Conservation (phyloP, 2,888 invertebrate genomes). For the Cryptocheilus praepositus region DNA sequence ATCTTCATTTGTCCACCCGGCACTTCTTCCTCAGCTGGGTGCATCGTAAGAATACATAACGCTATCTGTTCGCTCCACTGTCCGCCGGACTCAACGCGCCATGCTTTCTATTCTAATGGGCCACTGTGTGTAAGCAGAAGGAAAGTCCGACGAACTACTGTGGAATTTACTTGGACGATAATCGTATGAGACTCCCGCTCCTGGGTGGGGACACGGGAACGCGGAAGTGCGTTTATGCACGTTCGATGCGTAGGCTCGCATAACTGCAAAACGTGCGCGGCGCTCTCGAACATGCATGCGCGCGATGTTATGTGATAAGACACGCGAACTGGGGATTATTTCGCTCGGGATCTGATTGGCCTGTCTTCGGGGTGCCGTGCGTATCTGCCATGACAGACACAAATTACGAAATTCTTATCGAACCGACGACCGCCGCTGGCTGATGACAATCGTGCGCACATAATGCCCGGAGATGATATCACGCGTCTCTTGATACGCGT, state of each 20-base stretch:
- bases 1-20: no score
- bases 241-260: slow-evolving; percentile 43
- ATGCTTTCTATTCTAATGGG: slow-evolving; percentile 37
- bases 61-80: no score
- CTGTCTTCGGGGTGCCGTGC: no score
- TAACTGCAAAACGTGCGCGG: slow-evolving; percentile 35
- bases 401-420: neutral
- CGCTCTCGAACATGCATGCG: neutral
- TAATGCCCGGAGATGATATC: no score
- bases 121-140: neutral
- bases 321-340: neutral
- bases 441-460: neutral
- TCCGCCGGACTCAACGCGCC: slow-evolving; percentile 10
- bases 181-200: slow-evolving; percentile 39
- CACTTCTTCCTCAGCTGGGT: no score
- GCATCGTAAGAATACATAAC: slow-evolving; percentile 20
- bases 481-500: neutral
- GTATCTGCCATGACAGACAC: no score
- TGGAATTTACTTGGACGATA: slow-evolving; percentile 47
- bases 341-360: no score
- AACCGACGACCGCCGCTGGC: neutral
- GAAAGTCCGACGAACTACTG: slow-evolving; percentile 28
- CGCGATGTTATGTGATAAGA: no score
- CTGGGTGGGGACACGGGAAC: slow-evolving; percentile 35
- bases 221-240: slow-evolving; percentile 47